Evolutionary conservation across 2,113 vertebrate species (phyloP).

Genomic region (Tetrao urogallus): DNA sequence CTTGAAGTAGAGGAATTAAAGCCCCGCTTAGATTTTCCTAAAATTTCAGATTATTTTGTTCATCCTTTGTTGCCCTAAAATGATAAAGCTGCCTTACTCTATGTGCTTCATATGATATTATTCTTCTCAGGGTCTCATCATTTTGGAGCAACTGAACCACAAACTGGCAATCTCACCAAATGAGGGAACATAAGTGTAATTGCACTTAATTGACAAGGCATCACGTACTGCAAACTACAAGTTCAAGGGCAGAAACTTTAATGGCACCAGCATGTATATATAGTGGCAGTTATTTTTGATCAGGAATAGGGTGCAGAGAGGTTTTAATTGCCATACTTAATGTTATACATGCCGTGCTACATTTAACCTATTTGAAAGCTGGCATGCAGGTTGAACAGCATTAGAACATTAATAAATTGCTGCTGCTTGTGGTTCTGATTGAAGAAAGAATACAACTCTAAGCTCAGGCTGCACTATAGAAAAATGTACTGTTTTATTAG

Average conservation of each 20-base stretch:
- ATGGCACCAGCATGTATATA: neutral
- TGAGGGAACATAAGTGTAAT: constrained; percentile 11
- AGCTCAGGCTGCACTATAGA: neutral
- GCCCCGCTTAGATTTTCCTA: neutral
- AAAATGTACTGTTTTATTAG: neutral
- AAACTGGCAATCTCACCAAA: neutral
- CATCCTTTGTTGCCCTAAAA: neutral
- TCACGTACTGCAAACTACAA: neutral
- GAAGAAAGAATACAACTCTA: neutral
- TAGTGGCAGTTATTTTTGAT: neutral
- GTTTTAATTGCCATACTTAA: constrained; percentile 18
- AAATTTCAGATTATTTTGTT: neutral
- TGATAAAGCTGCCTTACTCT: neutral
- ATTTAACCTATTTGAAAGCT: constrained; percentile 50
- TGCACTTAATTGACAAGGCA: constrained; percentile 30
- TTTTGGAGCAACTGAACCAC: neutral
- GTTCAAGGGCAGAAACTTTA: constrained; percentile 1
- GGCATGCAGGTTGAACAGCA: neutral
- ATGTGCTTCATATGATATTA: neutral
- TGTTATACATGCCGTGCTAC: neutral
- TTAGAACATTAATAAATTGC: constrained; percentile 40
- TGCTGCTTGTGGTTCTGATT: neutral
- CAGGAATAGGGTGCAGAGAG: neutral
- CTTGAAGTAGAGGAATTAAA: accelerated
- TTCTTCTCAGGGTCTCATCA: neutral